Base-by-base conservation (phyloP, 2,113 vertebrate genomes). In the Chionomys nivalis region DNA sequence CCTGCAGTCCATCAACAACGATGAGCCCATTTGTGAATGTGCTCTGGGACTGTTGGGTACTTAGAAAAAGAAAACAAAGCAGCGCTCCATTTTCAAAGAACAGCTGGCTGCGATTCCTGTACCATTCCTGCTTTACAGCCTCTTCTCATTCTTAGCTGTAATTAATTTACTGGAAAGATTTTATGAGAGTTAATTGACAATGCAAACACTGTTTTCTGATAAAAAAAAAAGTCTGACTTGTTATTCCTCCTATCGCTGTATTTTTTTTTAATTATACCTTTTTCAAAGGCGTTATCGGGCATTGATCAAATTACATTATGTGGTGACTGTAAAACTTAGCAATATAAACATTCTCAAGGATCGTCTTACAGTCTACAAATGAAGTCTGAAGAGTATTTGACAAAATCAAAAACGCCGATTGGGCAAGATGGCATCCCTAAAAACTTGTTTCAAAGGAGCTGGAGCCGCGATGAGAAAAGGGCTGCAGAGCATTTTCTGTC, bases 131-230 rank as follows among this genome's bases (percentile, higher is more conserved):
- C 47, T 91, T 94, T 95, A 82, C 87, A 78, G 31, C 94, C 78
- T 87, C 52, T 93, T 96, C 94, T 96, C 92, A 97, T 96, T 96
- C 86, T 94, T 94, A 96, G 94, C 58, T 73, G 86, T 97, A 96
- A 97, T 96, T 96, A 98, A 97, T 95, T 97, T 93, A 95, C 95
- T 94, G 75, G 65, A 93, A 98, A 96, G 94, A 93, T 75, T 97
- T 93, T 91, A 97, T 4, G 17, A 63, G 88, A 36, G 86, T 89
- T 86, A 95, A 97, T 92, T 96, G 96, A 97, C 90, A 97, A 96
- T 65, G 79, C 66, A 89, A 88, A 92, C 90, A 87, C 39, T 94
- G 47, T 94, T 83, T 61, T 86, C 79, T 1, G 21, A 94, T 83
- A 96, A 96, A 49, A 81, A 61, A 82, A 96, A 93, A 93, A 95